These are phyloP conservation scores for Drosophila truncata DNA, from an alignment of 1,140 invertebrate genomes.

Conservation along the genomic window DNA sequence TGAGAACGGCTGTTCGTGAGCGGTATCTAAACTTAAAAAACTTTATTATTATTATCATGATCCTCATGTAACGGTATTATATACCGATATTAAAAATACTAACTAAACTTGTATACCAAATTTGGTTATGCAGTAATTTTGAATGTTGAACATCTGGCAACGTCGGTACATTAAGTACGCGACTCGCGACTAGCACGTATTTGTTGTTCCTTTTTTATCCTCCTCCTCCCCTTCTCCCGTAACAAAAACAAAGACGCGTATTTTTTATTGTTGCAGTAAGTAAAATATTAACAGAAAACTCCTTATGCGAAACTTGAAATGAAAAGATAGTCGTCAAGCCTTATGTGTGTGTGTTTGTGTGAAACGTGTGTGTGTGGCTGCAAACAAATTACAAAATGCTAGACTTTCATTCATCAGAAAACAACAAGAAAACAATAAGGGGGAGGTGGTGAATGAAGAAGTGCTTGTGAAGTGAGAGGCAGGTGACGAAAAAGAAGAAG, in stretches of 20 bases:
- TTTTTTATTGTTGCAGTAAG: conserved; percentile 18
- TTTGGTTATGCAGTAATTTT: not conserved
- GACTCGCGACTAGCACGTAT: conserved; percentile 14
- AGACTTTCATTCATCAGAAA: conserved; percentile 45
- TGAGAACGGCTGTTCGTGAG: too few species aligned
- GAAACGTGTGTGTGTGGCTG: conserved; percentile 7
- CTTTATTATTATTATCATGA: too few species aligned
- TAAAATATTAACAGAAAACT: conserved; percentile 9
- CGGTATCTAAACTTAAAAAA: too few species aligned
- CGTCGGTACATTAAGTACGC: conserved; percentile 4
- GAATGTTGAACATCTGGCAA: not conserved
- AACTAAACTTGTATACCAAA: not conserved
- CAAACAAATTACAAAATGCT: conserved; percentile 4
- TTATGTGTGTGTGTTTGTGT: not conserved
- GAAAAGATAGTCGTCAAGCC: not conserved
- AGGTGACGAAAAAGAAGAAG: conserved; percentile 4
- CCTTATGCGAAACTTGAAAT: not conserved
- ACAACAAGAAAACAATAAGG: conserved; percentile 9
- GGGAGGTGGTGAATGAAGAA: conserved; percentile 6
- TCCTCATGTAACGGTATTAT: not conserved
- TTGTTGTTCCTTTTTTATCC: conserved; percentile 24
- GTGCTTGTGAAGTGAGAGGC: conserved; percentile 6
- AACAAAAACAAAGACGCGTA: conserved; percentile 22
- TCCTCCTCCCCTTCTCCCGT: conserved; percentile 20
- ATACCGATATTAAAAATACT: not conserved